phyloP scores from a whole-genome alignment of 2,113 vertebrate genomes.

The Forbesichthys agassizii region DNA sequence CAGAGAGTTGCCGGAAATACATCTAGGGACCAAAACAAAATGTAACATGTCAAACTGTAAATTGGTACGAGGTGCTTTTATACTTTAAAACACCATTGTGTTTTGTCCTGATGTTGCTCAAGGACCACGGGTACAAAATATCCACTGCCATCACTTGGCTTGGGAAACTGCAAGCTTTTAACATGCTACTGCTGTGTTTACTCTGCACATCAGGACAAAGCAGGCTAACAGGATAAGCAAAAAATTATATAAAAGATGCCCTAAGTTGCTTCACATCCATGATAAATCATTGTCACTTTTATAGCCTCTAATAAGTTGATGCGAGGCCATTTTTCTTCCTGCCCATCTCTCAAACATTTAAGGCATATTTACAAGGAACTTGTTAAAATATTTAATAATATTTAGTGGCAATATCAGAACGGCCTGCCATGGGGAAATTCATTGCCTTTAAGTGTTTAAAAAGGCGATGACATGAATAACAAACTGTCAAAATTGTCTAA shows the following conservation, averaged over 20 bases:
- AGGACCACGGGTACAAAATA: constrained; percentile 50
- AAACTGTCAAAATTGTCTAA: constrained; percentile 81
- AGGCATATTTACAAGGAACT: constrained; percentile 86
- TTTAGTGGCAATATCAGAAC: constrained; percentile 84
- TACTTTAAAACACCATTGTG: constrained; percentile 64
- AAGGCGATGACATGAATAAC: constrained; percentile 83
- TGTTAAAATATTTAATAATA: constrained; percentile 89
- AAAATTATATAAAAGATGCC: constrained; percentile 65
- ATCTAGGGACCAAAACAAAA: constrained; percentile 52
- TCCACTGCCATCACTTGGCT: constrained; percentile 57
- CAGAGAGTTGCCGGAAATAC: constrained; percentile 19
- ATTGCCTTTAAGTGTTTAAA: constrained; percentile 84
- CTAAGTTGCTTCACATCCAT: constrained; percentile 68
- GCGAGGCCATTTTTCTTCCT: constrained; percentile 82
- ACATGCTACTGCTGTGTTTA: constrained; percentile 67
- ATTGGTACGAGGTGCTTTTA: constrained; percentile 65
- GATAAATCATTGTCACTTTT: constrained; percentile 80
- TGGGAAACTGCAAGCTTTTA: constrained; percentile 71
- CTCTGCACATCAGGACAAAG: constrained; percentile 73
- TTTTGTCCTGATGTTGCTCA: constrained; percentile 48
- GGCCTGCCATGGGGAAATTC: constrained; percentile 77
- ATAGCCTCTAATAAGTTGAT: constrained; percentile 85
- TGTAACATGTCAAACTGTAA: constrained; percentile 60
- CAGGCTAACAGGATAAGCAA: constrained; percentile 67
- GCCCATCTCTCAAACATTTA: constrained; percentile 84